A percentile compares a stretch with the other conserved stretches of the same genome.
Evolutionary conservation across 2,113 vertebrate species (phyloP).

Genomic region (Brachionichthys hirsutus): DNA sequence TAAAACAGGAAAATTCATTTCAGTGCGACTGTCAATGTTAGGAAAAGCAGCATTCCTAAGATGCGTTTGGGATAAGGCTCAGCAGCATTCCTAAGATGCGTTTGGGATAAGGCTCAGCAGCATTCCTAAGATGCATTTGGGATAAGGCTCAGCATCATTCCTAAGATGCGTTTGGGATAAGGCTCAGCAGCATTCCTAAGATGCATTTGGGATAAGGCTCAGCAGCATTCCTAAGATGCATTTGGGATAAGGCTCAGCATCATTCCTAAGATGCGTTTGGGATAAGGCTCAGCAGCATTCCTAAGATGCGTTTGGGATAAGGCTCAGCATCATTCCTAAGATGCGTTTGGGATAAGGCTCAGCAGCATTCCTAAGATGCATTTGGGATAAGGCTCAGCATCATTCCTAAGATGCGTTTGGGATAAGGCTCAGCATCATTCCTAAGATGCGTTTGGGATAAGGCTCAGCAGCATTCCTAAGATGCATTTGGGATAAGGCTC

Average conservation of each 20-base stretch:
- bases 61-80: neutral
- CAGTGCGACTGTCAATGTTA: neutral
- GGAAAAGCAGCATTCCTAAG: too few relatives aligned
- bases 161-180: neutral
- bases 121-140: neutral
- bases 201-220: neutral
- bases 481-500: neutral
- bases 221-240: neutral
- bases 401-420: neutral
- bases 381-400: neutral
- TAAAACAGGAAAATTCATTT: constrained; percentile 62
- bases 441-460: neutral
- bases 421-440: neutral
- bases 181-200: neutral
- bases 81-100: neutral
- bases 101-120: neutral
- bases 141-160: neutral
- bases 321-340: neutral
- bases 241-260: neutral
- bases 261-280: neutral
- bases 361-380: neutral
- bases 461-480: neutral
- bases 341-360: neutral
- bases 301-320: neutral
- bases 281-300: neutral